Conservation (phyloP, 2,888 invertebrate species). For the Xylocampa areola region DNA sequence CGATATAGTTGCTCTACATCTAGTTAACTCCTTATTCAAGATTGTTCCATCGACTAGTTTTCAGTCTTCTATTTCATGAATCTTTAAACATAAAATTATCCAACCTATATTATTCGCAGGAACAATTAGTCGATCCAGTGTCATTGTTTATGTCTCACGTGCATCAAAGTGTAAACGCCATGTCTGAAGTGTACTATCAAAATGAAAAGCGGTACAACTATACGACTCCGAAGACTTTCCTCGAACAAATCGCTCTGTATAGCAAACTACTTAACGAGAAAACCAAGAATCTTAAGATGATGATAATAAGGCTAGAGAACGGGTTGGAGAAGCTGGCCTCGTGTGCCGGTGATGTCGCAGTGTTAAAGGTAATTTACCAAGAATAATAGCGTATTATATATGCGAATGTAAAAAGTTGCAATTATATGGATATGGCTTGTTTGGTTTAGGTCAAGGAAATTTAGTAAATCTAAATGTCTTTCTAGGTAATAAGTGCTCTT, state of each 20-base stretch:
- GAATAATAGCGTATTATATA: too few relatives aligned
- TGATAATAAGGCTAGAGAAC: conserved; percentile 95
- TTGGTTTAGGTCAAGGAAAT: too few relatives aligned
- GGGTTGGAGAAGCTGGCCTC: conserved; percentile 96
- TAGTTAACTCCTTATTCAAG: too few relatives aligned
- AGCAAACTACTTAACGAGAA: conserved; percentile 92
- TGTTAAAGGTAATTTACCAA: conserved; percentile 91
- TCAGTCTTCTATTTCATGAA: too few relatives aligned
- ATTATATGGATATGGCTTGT: too few relatives aligned
- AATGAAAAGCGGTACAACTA: conserved; percentile 98
- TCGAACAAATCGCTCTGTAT: conserved; percentile 97
- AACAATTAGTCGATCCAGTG: conserved; percentile 90
- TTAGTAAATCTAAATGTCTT: too few relatives aligned
- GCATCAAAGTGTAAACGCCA: conserved; percentile 96
- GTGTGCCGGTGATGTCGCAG: conserved; percentile 96
- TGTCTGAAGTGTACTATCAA: conserved; percentile 94
- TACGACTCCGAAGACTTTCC: conserved; percentile 98
- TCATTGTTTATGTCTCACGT: conserved; percentile 97
- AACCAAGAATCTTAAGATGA: conserved; percentile 92
- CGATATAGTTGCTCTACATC: too few relatives aligned
- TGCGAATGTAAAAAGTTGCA: too few relatives aligned
- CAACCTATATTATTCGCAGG: conserved; percentile 74
- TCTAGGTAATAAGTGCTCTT: too few relatives aligned
- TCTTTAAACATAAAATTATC: too few relatives aligned
- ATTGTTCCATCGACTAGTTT: too few relatives aligned